Evolutionary conservation across 2,888 invertebrate species (phyloP).

Genomic region (Agrochola lychnidis): DNA sequence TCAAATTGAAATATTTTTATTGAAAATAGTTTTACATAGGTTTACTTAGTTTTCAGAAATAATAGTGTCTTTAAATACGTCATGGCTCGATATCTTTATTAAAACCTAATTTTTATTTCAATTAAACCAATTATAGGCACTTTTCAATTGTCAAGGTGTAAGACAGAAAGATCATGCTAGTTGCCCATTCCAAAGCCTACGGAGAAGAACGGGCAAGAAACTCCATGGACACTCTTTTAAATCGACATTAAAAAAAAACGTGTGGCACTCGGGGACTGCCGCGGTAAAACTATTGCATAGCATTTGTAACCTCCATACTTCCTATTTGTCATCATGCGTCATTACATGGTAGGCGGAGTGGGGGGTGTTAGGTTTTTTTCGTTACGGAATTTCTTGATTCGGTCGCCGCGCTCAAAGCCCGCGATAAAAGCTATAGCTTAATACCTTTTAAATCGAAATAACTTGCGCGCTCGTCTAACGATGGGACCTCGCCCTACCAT

Average conservation of each 20-base stretch:
- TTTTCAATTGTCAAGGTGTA: background rate
- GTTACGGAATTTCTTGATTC: too few relatives aligned
- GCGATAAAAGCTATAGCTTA: too few relatives aligned
- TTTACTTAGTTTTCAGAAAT: background rate
- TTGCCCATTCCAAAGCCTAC: background rate
- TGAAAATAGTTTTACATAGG: background rate
- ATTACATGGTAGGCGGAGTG: too few relatives aligned
- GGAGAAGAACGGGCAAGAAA: background rate
- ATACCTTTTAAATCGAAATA: background rate
- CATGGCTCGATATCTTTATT: background rate
- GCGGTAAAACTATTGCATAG: too few relatives aligned
- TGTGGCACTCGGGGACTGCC: too few relatives aligned
- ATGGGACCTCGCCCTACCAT: slow-evolving; percentile 7
- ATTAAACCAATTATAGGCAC: background rate
- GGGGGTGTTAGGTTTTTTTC: too few relatives aligned
- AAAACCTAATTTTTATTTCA: background rate
- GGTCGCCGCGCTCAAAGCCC: too few relatives aligned
- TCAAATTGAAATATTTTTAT: background rate
- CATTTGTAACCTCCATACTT: too few relatives aligned
- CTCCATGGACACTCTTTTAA: background rate
- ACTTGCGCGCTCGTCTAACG: background rate
- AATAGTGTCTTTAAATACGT: background rate
- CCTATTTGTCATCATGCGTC: too few relatives aligned
- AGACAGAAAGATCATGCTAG: background rate
- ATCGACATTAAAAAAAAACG: background rate